Percentiles rank a stretch among this genome's conserved stretches.
These are phyloP conservation scores for Hybos culiciformis DNA, from an alignment of 2,888 invertebrate species.

Conservation along the genomic window DNA sequence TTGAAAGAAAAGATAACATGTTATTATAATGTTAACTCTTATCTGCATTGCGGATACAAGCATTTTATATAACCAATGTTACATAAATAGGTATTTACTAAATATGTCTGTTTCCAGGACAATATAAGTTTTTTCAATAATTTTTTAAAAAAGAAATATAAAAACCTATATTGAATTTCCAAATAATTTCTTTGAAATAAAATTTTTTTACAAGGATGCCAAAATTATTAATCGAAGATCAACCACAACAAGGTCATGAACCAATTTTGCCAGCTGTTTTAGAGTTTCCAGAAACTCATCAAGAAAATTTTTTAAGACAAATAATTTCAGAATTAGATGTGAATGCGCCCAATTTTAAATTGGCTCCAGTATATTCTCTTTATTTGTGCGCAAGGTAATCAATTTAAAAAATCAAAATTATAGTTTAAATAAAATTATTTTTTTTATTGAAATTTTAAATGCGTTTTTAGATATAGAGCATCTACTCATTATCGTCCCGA, in stretches of 20 bases:
- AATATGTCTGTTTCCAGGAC: too few relatives aligned
- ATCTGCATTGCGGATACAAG: too few relatives aligned
- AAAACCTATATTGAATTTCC: too few relatives aligned
- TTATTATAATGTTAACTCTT: too few relatives aligned
- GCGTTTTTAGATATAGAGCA: constrained; percentile 63
- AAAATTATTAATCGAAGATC: too few relatives aligned
- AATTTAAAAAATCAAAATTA: too few relatives aligned
- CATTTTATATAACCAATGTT: too few relatives aligned
- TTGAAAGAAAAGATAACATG: too few relatives aligned
- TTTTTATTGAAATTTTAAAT: background rate
- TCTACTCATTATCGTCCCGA: constrained; percentile 91
- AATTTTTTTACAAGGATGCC: constrained; percentile 22
- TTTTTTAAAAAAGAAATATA: too few relatives aligned
- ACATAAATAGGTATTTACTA: too few relatives aligned
- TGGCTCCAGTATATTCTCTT: constrained; percentile 92
- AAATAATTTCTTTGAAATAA: background rate
- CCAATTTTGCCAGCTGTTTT: constrained; percentile 87
- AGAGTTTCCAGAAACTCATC: constrained; percentile 89
- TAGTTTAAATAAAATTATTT: background rate
- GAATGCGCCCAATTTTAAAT: constrained; percentile 78
- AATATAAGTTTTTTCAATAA: too few relatives aligned
- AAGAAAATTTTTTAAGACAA: constrained; percentile 79
- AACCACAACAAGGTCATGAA: constrained; percentile 55
- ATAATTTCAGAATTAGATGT: constrained; percentile 82
- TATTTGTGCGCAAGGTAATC: constrained; percentile 76